phyloP scores from a whole-genome alignment of 2,888 invertebrate species.

The Epinotia brunnichana region DNA sequence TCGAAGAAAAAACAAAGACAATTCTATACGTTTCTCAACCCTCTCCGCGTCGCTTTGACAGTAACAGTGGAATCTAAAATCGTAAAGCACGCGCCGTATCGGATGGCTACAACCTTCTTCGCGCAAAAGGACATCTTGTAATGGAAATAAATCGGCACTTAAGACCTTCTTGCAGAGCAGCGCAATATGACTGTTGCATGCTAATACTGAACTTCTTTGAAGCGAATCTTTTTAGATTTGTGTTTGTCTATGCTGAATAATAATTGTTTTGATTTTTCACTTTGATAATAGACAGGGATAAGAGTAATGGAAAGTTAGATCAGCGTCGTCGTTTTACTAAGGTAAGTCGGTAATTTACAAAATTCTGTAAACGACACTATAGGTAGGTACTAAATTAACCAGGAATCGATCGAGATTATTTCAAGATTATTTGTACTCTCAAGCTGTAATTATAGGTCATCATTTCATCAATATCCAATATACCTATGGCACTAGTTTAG shows the following conservation, averaged over 20 bases:
- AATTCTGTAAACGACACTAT: background rate
- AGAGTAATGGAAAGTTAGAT: conserved; percentile 3
- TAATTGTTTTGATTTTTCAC: conserved; percentile 19
- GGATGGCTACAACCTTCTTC: conserved; percentile 69
- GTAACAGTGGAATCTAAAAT: conserved; percentile 81
- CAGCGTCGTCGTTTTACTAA: background rate
- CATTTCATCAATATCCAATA: conserved; percentile 10
- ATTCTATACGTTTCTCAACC: conserved; percentile 48
- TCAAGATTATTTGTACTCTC: background rate
- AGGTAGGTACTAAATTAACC: too few species aligned
- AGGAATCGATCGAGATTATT: too few species aligned
- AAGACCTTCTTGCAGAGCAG: background rate
- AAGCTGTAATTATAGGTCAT: background rate
- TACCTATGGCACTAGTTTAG: conserved; percentile 4
- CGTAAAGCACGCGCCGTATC: conserved; percentile 77
- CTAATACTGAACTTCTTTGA: conserved; percentile 61
- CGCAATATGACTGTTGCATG: conserved; percentile 65
- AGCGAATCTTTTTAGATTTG: conserved; percentile 13
- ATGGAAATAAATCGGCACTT: background rate
- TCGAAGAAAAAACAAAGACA: too few species aligned
- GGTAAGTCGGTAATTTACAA: background rate
- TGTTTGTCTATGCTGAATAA: conserved; percentile 24
- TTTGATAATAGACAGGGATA: conserved; percentile 11
- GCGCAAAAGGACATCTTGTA: background rate
- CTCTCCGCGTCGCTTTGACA: conserved; percentile 75